Percentiles rank a stretch among this genome's conserved stretches.
These are phyloP conservation scores for Nephrotoma guestfalica DNA, from an alignment of 2,888 invertebrate species.

Conservation along the genomic window DNA sequence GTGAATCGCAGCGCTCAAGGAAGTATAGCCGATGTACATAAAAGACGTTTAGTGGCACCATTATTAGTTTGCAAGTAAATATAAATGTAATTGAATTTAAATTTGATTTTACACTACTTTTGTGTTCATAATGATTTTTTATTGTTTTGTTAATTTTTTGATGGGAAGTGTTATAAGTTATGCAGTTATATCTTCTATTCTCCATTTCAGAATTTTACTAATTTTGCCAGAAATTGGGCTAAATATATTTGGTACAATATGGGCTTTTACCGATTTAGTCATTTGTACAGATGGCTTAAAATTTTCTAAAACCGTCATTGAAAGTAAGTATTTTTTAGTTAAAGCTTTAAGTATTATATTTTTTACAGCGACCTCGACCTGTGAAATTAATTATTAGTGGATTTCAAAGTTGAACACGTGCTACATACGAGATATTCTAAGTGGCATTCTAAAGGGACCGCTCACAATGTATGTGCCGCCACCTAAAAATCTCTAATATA, in stretches of 20 bases:
- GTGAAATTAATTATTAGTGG: too few species aligned
- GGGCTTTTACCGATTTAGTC: constrained; percentile 59
- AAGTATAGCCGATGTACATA: constrained; percentile 58
- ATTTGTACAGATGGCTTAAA: constrained; percentile 50
- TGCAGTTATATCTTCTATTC: background rate
- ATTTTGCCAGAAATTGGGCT: constrained; percentile 63
- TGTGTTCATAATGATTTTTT: background rate
- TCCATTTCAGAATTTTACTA: constrained; percentile 47
- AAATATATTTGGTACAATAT: constrained; percentile 68
- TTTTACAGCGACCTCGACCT: too few species aligned
- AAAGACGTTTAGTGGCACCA: constrained; percentile 54
- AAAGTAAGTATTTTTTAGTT: constrained; percentile 38
- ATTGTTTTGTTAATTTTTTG: background rate
- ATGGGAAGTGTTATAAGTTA: background rate
- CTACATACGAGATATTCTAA: too few species aligned
- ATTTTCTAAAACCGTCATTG: constrained; percentile 55
- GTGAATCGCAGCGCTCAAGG: constrained; percentile 62
- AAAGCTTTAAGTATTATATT: too few species aligned
- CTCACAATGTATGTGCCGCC: too few species aligned
- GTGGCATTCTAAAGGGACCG: too few species aligned
- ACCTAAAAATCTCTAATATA: too few species aligned
- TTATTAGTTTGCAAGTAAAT: constrained; percentile 56
- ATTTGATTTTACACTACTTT: constrained; percentile 2
- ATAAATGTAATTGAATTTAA: constrained; percentile 8
- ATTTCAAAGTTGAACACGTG: too few species aligned